These are phyloP conservation scores for Sitobion miscanthi DNA, from an alignment of 1,140 invertebrate species.

Conservation along the genomic window DNA sequence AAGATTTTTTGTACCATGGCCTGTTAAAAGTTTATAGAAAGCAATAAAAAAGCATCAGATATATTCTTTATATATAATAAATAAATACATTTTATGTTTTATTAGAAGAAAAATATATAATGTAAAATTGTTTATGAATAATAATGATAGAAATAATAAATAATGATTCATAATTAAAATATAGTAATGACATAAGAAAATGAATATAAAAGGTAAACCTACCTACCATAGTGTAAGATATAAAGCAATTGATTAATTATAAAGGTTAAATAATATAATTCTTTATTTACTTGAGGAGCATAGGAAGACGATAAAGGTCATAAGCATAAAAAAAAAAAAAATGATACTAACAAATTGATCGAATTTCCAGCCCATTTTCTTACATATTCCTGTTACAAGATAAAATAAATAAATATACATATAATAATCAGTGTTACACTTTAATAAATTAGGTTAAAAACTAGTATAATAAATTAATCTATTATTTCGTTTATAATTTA, in stretches of 20 bases:
- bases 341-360: neutral
- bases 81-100: neutral
- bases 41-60: neutral
- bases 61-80: neutral
- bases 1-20: neutral
- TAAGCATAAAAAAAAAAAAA: neutral
- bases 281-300: neutral
- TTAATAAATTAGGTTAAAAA: neutral
- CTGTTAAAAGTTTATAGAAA: slow-evolving; percentile 18
- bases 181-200: neutral
- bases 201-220: neutral
- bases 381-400: slow-evolving; percentile 52
- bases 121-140: neutral
- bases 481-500: neutral
- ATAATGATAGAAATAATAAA: neutral
- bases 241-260: neutral
- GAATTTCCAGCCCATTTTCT: slow-evolving; percentile 16
- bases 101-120: neutral
- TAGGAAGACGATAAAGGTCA: neutral
- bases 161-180: neutral
- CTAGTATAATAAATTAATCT: neutral
- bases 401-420: slow-evolving; percentile 33
- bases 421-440: neutral
- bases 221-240: neutral
- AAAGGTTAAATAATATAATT: slow-evolving; percentile 6